These are phyloP conservation scores for Micoletzkya japonica DNA, from an alignment of 2,888 invertebrate species.

Conservation along the genomic window DNA sequence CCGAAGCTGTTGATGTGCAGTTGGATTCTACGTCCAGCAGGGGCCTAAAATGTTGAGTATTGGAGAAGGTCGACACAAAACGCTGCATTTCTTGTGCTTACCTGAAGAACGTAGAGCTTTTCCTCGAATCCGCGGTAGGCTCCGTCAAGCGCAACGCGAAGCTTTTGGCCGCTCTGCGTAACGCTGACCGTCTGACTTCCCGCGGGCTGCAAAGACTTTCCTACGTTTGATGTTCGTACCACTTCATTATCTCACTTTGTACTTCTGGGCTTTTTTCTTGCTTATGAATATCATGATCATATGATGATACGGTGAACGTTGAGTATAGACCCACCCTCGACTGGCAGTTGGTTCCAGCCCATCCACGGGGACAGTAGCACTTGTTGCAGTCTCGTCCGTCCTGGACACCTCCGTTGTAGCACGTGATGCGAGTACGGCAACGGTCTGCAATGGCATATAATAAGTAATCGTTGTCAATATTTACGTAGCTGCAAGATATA, in stretches of 20 bases:
- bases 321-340: constrained; percentile 6
- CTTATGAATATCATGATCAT: no score
- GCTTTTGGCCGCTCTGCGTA: no score
- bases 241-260: no score
- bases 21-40: constrained; percentile 10
- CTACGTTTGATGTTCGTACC: background rate
- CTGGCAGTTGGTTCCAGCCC: constrained; percentile 23
- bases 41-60: background rate
- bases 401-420: constrained; percentile 18
- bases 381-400: constrained; percentile 10
- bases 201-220: constrained; percentile 5
- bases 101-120: constrained; percentile 2
- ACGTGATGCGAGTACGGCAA: background rate
- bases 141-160: background rate
- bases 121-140: constrained; percentile 5
- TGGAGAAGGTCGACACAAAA: background rate
- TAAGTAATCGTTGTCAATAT: background rate
- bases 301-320: background rate
- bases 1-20: no score
- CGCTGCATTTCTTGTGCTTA: background rate
- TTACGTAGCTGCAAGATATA: background rate
- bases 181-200: background rate
- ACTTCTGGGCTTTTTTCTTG: background rate
- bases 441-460: background rate
- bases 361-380: constrained; percentile 23